Percentiles rank a stretch among this genome's conserved stretches.
These are phyloP conservation scores for Xerus rutilus DNA, from an alignment of 2,797 vertebrate genomes.

Conservation along the genomic window DNA sequence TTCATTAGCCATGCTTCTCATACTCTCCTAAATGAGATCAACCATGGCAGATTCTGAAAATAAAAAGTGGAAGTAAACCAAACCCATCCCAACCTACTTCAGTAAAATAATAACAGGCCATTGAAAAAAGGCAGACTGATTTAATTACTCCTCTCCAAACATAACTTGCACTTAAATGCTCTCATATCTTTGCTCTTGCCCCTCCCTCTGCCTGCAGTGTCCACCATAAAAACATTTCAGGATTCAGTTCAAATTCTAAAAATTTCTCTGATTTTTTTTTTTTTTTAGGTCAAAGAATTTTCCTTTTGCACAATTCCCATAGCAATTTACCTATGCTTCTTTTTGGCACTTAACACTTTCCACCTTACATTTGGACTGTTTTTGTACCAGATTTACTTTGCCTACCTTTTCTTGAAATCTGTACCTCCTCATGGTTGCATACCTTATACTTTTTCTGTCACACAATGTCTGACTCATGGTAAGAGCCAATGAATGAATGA, in stretches of 20 bases:
- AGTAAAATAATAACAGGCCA: not conserved
- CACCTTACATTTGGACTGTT: not conserved
- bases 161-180: not conserved
- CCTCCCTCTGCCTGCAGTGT: not conserved
- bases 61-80: not conserved
- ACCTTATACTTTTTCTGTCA: not conserved
- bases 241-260: not conserved
- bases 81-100: not conserved
- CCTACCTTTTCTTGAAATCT: not conserved
- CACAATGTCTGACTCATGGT: not conserved
- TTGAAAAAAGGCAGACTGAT: not conserved
- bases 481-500: conserved; percentile 33
- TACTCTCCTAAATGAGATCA: not conserved
- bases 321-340: not conserved
- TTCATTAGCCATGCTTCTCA: not conserved
- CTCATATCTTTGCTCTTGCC: not conserved
- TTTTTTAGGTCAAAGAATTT: not conserved
- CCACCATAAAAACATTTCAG: not conserved
- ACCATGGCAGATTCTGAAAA: not conserved
- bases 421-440: not conserved
- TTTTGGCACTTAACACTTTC: not conserved
- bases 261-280: not conserved
- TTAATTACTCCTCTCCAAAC: not conserved
- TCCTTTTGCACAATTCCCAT: not conserved
- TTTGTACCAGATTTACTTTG: not conserved